Evolutionary conservation across 1,140 invertebrate genomes (phyloP).

Genomic region (Spodoptera frugiperda): DNA sequence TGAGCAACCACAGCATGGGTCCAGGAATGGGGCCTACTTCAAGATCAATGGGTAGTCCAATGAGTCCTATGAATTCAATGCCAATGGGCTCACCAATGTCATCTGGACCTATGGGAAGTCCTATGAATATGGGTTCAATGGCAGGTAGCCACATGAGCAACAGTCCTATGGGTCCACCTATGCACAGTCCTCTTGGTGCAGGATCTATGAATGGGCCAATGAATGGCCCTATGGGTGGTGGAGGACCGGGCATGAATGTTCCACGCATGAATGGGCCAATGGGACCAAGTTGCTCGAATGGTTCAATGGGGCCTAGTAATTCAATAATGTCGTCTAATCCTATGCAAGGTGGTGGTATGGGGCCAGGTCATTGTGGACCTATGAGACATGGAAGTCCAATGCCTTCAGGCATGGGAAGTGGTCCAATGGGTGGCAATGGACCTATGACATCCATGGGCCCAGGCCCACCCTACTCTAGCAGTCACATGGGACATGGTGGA

Average conservation of each 20-base stretch:
- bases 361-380: constrained; percentile 84
- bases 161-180: constrained; percentile 88
- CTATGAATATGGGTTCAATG: constrained; percentile 88
- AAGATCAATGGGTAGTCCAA: constrained; percentile 88
- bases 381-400: constrained; percentile 86
- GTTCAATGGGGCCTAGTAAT: constrained; percentile 81
- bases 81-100: constrained; percentile 91
- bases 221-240: constrained; percentile 86
- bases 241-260: constrained; percentile 85
- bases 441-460: constrained; percentile 84
- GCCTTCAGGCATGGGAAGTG: constrained; percentile 81
- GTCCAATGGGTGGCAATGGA: constrained; percentile 84
- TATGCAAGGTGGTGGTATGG: constrained; percentile 83
- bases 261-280: constrained; percentile 85
- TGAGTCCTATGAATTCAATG: constrained; percentile 90
- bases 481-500: constrained; percentile 84
- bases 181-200: constrained; percentile 85
- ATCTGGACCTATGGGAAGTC: constrained; percentile 90
- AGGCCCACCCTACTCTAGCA: constrained; percentile 78
- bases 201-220: constrained; percentile 85
- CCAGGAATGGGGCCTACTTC: constrained; percentile 86
- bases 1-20: constrained; percentile 85
- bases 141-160: constrained; percentile 88
- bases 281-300: constrained; percentile 85
- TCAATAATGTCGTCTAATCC: constrained; percentile 85